A percentile compares a stretch with the other conserved stretches of the same genome.
phyloP scores from a whole-genome alignment of 1,140 invertebrate species.

The Thrips palmi region DNA sequence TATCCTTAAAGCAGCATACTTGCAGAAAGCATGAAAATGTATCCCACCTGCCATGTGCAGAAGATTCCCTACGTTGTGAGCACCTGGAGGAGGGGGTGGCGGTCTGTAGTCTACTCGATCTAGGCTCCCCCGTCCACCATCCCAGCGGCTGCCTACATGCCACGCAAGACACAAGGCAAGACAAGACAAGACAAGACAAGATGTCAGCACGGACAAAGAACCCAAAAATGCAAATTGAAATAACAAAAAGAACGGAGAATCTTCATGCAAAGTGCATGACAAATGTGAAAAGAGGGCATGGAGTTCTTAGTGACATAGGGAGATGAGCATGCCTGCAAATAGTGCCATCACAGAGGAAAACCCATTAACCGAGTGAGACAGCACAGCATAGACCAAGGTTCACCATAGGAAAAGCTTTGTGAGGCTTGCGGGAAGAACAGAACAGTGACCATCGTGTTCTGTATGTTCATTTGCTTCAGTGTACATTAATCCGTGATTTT shows the following conservation, averaged over 20 bases:
- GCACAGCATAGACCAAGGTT: constrained; percentile 7
- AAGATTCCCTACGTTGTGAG: constrained; percentile 55
- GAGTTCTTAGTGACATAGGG: neutral
- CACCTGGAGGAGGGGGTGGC: constrained; percentile 40
- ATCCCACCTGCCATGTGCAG: constrained; percentile 77
- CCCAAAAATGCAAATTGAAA: constrained; percentile 3
- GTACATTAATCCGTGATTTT: neutral
- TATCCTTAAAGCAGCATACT: no score
- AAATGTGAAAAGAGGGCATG: constrained; percentile 3
- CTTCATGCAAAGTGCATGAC: constrained; percentile 3
- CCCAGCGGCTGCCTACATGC: constrained; percentile 24
- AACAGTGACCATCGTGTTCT: constrained; percentile 7
- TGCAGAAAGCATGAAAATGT: no score
- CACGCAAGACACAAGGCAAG: constrained; percentile 18
- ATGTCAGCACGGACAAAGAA: constrained; percentile 13
- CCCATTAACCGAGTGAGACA: constrained; percentile 4
- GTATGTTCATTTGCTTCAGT: neutral
- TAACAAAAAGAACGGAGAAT: constrained; percentile 6
- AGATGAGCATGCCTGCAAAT: no score
- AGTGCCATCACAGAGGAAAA: no score
- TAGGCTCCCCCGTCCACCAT: constrained; percentile 33
- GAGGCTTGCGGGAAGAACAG: neutral
- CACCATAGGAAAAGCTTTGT: neutral
- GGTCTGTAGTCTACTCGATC: no score
- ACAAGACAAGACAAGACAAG: constrained; percentile 14